phyloP scores from a whole-genome alignment of 2,113 vertebrate genomes.

The Embiotoca jacksoni region DNA sequence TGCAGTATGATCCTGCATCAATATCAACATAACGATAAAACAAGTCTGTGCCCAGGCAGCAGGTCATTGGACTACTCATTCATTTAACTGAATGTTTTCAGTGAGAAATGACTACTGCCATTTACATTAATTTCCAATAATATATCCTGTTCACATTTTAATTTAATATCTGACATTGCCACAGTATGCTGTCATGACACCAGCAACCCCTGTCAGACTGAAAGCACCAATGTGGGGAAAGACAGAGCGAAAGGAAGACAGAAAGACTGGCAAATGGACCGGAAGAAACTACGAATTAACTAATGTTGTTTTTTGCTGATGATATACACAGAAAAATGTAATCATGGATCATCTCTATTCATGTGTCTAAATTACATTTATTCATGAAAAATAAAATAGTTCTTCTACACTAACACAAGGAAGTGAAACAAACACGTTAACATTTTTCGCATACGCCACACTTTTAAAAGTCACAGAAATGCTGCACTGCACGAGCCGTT shows the following conservation, averaged over 20 bases:
- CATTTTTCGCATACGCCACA: not conserved
- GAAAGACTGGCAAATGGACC: constrained; percentile 11
- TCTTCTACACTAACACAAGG: not conserved
- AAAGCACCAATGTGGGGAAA: constrained; percentile 16
- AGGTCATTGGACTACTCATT: constrained; percentile 41
- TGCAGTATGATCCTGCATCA: not conserved
- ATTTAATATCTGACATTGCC: constrained; percentile 69
- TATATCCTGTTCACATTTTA: constrained; percentile 59
- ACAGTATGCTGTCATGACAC: constrained; percentile 41
- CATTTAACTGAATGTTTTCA: constrained; percentile 50
- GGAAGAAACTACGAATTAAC: not conserved
- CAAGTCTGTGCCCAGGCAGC: constrained; percentile 22
- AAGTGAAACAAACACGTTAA: not conserved
- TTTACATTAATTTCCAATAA: constrained; percentile 63
- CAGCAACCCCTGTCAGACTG: constrained; percentile 51
- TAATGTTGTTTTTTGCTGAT: not conserved
- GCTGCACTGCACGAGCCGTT: not conserved
- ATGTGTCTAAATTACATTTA: not conserved
- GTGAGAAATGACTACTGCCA: constrained; percentile 46
- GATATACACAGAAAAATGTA: not conserved
- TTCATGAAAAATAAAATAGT: not conserved
- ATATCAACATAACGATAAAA: constrained; percentile 30
- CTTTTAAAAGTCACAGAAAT: constrained; percentile 2
- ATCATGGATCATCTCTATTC: not conserved
- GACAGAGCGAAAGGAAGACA: constrained; percentile 25